Evolutionary conservation across 2,888 invertebrate genomes (phyloP).

Genomic region (Acleris sparsana): DNA sequence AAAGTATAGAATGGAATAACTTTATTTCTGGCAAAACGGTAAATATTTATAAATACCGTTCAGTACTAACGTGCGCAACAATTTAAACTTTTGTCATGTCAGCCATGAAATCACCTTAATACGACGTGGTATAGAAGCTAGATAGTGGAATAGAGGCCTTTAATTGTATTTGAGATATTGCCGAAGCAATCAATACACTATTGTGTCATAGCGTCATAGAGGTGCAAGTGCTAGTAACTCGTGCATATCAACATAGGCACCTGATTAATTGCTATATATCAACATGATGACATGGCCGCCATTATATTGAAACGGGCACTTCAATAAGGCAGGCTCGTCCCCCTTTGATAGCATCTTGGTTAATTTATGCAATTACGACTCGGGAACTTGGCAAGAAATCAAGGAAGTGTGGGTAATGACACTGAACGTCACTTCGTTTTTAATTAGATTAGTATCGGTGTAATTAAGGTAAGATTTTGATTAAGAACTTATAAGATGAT

Average conservation of each 20-base stretch:
- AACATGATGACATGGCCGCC: constrained; percentile 1
- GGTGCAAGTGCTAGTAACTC: not conserved
- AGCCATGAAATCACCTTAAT: too few relatives aligned
- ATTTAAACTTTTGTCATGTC: too few relatives aligned
- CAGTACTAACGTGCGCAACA: too few relatives aligned
- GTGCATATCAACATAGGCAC: not conserved
- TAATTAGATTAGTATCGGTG: constrained; percentile 15
- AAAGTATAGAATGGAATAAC: too few relatives aligned
- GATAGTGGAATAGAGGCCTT: too few relatives aligned
- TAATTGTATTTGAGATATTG: not conserved
- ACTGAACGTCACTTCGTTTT: constrained; percentile 20
- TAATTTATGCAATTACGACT: constrained; percentile 65
- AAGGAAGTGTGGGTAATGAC: constrained; percentile 49
- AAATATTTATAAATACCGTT: too few relatives aligned
- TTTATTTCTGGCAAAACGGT: too few relatives aligned
- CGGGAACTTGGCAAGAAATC: constrained; percentile 50
- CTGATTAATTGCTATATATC: constrained; percentile 5
- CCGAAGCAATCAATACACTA: not conserved
- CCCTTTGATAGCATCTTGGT: constrained; percentile 58
- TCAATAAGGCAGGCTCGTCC: constrained; percentile 44
- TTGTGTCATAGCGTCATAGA: not conserved
- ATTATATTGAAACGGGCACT: constrained; percentile 46
- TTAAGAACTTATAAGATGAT: not conserved
- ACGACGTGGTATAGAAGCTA: too few relatives aligned
- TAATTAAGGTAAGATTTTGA: constrained; percentile 7